Evolutionary conservation across 2,888 invertebrate genomes (phyloP), one percentile per base, ranked within the genome.

Genomic region (Nesidiocoris tenuis): DNA sequence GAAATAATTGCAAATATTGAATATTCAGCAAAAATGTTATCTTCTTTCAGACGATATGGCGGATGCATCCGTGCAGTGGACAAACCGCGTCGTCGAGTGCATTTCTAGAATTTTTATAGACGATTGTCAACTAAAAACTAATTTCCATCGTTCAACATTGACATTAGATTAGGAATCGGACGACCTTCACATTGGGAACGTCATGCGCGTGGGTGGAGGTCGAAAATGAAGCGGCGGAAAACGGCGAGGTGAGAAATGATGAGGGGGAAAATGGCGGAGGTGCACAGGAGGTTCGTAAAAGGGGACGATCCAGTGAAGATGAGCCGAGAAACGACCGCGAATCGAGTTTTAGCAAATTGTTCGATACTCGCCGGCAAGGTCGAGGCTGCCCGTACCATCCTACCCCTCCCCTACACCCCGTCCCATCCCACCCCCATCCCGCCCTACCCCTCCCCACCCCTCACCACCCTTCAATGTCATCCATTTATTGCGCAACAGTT

Each of bases 351-450:
- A 70, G 59, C 70, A 70, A 59, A 70, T 70, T 70, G 70, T 70
- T 70, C 70, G 70, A 70, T 70, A 70, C 70, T 70, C 59, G 70
- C 57, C 57, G 57, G 59, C 70, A 70, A 70, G 70, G 70, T 70
- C 70, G 70, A 70, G 70, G 70, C 59, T 70, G 56, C 68, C 68
- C 22, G 57, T 67, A 56, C 55, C 67, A 39, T 39, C 39, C 39
- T 39, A 3, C 39, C 18, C 24, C 66, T 16, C 24, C 39, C 7
- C 39, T 21, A 17, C 65, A 24, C 16, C 24, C 9, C 67, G 54
- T 55, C 55, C 17, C 17, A 17, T n/a, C 59, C 59, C 59, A 59
- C 17, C 7, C 7, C 5, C 7, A 18, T 2, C 16, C 56, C n/a
- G 22, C 55, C 55, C 5, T 55, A 21, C 2, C 12, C 39, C 65